Evolutionary conservation across 2,797 vertebrate species (phyloP).

Genomic region (Clarias laeviceps): DNA sequence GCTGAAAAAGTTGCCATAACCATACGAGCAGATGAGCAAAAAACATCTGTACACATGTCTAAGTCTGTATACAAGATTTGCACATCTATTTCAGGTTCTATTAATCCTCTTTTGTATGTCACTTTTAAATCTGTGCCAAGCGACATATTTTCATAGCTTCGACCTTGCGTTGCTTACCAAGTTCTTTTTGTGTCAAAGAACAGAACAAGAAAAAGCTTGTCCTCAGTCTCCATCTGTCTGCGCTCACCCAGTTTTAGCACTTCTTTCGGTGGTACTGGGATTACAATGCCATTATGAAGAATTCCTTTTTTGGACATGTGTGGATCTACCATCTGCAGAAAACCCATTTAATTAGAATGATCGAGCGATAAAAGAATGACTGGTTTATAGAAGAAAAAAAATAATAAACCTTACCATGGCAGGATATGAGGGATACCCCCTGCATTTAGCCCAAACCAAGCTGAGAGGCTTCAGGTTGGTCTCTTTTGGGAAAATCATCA

Average conservation of each 20-base stretch:
- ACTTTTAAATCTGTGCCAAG: background rate
- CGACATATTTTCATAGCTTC: background rate
- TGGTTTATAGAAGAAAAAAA: background rate
- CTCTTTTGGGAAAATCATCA: slow-evolving; percentile 45
- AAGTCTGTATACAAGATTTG: background rate
- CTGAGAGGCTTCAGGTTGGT: slow-evolving; percentile 88
- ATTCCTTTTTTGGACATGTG: slow-evolving; percentile 96
- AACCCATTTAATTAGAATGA: background rate
- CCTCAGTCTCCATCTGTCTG: slow-evolving; percentile 82
- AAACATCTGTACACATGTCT: background rate
- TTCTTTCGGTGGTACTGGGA: slow-evolving; percentile 93
- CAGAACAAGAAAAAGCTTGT: slow-evolving; percentile 95
- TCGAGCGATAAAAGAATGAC: background rate
- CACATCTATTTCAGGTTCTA: background rate
- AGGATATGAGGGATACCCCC: slow-evolving; percentile 97
- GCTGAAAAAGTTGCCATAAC: background rate
- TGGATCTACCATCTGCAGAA: slow-evolving; percentile 90
- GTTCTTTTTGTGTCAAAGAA: slow-evolving; percentile 99
- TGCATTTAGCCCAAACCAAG: slow-evolving; percentile 98
- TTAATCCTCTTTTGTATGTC: background rate
- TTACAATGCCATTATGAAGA: slow-evolving; percentile 96
- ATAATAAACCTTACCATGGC: slow-evolving; percentile 83
- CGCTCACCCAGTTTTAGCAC: slow-evolving; percentile 91
- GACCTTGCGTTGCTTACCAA: slow-evolving; percentile 80
- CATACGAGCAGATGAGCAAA: background rate